Evolutionary conservation across 2,113 vertebrate genomes (phyloP).

Genomic region (Neomonachus schauinslandi): DNA sequence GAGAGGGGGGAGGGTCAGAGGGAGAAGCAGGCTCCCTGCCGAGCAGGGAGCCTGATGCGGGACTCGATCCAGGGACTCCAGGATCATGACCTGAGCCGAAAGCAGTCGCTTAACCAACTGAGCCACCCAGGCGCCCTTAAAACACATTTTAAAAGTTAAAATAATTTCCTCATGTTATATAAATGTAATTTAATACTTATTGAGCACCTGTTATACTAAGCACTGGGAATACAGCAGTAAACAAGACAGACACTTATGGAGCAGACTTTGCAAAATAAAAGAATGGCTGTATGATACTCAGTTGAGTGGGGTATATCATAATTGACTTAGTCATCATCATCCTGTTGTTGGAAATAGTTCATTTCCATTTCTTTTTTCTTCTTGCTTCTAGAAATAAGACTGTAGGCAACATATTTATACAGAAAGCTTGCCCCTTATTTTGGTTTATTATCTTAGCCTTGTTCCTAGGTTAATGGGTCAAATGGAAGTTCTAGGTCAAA

Average conservation of each 20-base stretch:
- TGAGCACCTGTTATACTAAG: neutral
- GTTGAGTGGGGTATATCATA: neutral
- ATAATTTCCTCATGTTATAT: neutral
- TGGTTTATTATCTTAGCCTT: conserved; percentile 10
- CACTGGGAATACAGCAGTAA: neutral
- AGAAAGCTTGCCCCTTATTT: conserved; percentile 26
- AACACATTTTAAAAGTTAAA: conserved; percentile 4
- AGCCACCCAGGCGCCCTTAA: no score
- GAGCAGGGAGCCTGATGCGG: no score
- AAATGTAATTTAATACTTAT: neutral
- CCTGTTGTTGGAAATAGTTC: neutral
- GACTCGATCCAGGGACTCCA: no score
- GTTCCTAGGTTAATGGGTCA: neutral
- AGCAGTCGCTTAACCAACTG: no score
- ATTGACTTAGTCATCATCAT: neutral
- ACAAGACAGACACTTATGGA: neutral
- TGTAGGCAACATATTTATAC: neutral
- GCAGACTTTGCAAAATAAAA: neutral
- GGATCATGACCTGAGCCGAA: no score
- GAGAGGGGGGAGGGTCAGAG: no score
- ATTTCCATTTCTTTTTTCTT: neutral
- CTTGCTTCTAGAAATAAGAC: conserved; percentile 24
- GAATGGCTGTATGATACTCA: neutral
- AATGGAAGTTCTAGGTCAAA: neutral
- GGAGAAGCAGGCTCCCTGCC: no score